These are phyloP conservation scores for Pangasius sanitwongsei DNA, from an alignment of 2,797 vertebrate species.

Conservation along the genomic window DNA sequence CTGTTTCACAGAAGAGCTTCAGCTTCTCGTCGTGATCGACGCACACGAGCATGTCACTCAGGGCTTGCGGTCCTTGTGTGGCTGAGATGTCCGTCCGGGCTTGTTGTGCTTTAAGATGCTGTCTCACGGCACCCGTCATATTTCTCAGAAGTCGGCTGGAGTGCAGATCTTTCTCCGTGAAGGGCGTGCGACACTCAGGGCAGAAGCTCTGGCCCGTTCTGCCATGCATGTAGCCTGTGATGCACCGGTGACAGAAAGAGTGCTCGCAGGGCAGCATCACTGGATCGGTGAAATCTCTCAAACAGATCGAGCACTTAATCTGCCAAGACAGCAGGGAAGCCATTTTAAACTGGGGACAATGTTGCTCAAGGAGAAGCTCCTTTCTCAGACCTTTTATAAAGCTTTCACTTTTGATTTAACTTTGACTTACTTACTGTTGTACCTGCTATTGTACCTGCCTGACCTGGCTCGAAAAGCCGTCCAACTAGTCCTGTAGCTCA, in stretches of 20 bases:
- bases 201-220: slow-evolving; percentile 14
- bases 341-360: background rate
- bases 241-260: slow-evolving; percentile 46
- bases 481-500: background rate
- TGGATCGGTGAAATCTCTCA: slow-evolving; percentile 45
- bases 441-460: background rate
- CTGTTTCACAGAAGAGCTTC: slow-evolving; percentile 66
- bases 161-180: slow-evolving; percentile 10
- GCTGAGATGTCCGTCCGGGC: background rate
- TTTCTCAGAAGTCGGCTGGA: slow-evolving; percentile 47
- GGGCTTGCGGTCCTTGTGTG: background rate
- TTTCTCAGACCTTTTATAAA: background rate
- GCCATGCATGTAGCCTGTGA: slow-evolving; percentile 25
- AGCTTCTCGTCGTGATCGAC: slow-evolving; percentile 62
- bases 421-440: background rate
- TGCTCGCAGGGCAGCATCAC: slow-evolving; percentile 47
- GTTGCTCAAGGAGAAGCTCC: background rate
- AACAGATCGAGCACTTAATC: slow-evolving; percentile 47
- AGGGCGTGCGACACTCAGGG: slow-evolving; percentile 44
- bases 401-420: background rate
- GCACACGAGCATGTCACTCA: slow-evolving; percentile 15
- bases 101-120: slow-evolving; percentile 7
- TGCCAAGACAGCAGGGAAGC: slow-evolving; percentile 24
- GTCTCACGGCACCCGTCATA: slow-evolving; percentile 32
- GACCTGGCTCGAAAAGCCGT: background rate